Conservation (phyloP, 2,113 vertebrate genomes). For the Ailuropoda melanoleuca region DNA sequence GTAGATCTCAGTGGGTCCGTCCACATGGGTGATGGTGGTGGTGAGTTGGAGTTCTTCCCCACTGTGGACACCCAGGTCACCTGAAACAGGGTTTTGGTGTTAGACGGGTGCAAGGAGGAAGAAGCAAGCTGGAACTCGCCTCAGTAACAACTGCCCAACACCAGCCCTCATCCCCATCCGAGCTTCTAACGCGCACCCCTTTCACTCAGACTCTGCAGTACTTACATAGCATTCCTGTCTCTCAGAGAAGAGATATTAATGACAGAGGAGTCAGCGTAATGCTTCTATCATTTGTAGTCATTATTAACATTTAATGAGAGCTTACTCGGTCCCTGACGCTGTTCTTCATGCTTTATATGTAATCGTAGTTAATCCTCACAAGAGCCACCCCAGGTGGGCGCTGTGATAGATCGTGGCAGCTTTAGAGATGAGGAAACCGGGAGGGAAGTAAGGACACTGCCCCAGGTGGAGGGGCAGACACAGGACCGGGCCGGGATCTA, state of each 20-base stretch:
- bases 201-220: background rate
- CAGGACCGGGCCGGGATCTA: fast-evolving
- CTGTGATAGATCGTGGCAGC: background rate
- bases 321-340: background rate
- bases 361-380: background rate
- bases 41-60: constrained; percentile 96
- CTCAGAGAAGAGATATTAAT: background rate
- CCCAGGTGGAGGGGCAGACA: background rate
- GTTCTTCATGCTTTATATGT: background rate
- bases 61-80: constrained; percentile 88
- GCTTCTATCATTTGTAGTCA: background rate
- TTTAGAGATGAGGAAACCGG: background rate
- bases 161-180: background rate
- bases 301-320: constrained; percentile 29
- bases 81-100: constrained; percentile 73
- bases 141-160: fast-evolving
- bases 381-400: background rate
- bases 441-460: background rate
- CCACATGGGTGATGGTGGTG: constrained; percentile 96
- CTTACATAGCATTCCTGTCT: background rate
- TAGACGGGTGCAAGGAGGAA: background rate
- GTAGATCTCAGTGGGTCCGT: constrained; percentile 95
- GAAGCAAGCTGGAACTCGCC: background rate
- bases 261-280: background rate
- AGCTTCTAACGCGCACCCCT: background rate